phyloP scores from a whole-genome alignment of 2,797 vertebrate species.

The Onychomys leucogaster region DNA sequence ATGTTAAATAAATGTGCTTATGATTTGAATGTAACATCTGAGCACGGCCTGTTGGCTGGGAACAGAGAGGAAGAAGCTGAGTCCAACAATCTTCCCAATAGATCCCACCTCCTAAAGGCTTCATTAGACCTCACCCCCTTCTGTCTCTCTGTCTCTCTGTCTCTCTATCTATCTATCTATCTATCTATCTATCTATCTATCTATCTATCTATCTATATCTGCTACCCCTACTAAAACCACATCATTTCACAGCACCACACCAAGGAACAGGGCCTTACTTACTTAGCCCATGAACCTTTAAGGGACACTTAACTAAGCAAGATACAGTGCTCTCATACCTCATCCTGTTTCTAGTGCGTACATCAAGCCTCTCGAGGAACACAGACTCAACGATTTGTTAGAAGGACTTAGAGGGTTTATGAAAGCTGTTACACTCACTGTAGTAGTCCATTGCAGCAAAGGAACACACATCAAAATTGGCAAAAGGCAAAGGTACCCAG shows the following conservation, averaged over 20 bases:
- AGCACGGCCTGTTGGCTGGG: background rate
- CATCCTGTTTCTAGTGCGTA: background rate
- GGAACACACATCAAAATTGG: background rate
- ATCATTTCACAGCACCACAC: background rate
- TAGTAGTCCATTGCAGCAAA: background rate
- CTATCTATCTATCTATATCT: no score
- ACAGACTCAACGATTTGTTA: background rate
- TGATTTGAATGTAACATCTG: background rate
- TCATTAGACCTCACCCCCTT: background rate
- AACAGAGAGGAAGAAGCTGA: background rate
- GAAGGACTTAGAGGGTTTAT: background rate
- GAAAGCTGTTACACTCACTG: background rate
- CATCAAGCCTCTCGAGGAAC: background rate
- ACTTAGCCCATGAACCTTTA: background rate
- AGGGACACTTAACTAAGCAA: background rate
- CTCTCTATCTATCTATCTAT: background rate
- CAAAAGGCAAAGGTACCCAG: background rate
- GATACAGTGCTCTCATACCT: background rate
- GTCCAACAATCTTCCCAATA: no score
- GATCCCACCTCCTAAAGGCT: background rate
- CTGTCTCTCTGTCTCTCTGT: background rate
- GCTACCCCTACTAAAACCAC: background rate
- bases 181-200: background rate
- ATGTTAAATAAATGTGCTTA: background rate
- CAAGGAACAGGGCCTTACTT: background rate